Conservation (phyloP, 2,888 invertebrate genomes). For the Apamea crenata region DNA sequence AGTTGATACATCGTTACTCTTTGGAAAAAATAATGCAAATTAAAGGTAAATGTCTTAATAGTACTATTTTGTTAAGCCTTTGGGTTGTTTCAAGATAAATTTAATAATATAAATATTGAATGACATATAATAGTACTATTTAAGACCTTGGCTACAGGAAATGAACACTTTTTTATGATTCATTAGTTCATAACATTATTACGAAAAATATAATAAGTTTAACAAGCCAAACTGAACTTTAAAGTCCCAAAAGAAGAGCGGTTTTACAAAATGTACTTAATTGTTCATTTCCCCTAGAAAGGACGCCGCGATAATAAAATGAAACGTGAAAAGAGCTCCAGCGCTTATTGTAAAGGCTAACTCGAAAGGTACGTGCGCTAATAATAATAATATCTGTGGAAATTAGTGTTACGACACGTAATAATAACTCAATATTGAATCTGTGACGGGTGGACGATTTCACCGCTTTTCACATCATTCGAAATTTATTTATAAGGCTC, state of each 20-base stretch:
- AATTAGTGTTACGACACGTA: slow-evolving; percentile 68
- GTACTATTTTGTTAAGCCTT: slow-evolving; percentile 49
- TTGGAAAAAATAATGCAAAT: slow-evolving; percentile 53
- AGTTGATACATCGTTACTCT: slow-evolving; percentile 38
- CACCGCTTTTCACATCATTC: slow-evolving; percentile 27
- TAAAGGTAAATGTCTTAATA: slow-evolving; percentile 44
- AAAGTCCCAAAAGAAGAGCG: accelerated
- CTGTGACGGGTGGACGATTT: slow-evolving; percentile 59
- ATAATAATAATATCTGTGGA: slow-evolving; percentile 64
- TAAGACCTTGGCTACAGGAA: slow-evolving; percentile 48
- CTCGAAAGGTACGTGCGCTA: slow-evolving; percentile 66
- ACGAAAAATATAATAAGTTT: not conserved
- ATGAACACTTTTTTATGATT: slow-evolving; percentile 42
- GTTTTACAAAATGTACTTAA: not conserved
- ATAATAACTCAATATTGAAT: slow-evolving; percentile 64
- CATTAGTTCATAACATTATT: not conserved
- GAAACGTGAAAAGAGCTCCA: slow-evolving; percentile 63
- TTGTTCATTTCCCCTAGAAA: slow-evolving; percentile 55
- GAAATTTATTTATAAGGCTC: no score
- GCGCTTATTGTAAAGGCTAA: slow-evolving; percentile 59
- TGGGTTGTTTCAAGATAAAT: not conserved
- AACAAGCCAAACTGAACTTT: not conserved
- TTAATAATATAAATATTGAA: not conserved
- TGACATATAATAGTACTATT: slow-evolving; percentile 59
- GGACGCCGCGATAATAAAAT: slow-evolving; percentile 56